Conservation (phyloP, 2,113 vertebrate species). For the Chloroceryle aenea region DNA sequence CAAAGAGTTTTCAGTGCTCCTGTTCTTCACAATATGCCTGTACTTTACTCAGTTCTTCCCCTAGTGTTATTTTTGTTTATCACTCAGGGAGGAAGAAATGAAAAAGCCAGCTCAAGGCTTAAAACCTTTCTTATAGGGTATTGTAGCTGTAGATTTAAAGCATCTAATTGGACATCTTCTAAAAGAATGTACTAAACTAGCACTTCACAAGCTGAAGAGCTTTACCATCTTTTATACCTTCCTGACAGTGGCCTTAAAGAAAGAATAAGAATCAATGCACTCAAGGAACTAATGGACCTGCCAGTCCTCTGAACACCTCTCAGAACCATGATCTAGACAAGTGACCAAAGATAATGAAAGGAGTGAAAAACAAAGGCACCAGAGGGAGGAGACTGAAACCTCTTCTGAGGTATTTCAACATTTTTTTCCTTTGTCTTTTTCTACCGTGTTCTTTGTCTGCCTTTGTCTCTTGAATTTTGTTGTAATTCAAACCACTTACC, state of each 20-base stretch:
- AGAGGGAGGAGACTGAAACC: background rate
- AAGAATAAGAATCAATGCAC: conserved; percentile 12
- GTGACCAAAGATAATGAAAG: conserved; percentile 22
- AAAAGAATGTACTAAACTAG: conserved; percentile 22
- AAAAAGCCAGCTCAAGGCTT: background rate
- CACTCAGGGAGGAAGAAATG: background rate
- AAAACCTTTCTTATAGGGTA: background rate
- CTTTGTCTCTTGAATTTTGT: background rate
- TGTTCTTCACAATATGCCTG: background rate
- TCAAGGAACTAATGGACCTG: conserved; percentile 42
- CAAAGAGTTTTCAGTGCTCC: background rate
- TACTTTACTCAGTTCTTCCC: background rate
- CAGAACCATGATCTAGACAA: conserved; percentile 32
- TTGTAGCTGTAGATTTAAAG: conserved; percentile 11
- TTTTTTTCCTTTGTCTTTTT: background rate
- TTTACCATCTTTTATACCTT: conserved; percentile 30
- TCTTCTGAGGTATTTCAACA: background rate
- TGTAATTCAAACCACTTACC: background rate
- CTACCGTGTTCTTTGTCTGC: background rate
- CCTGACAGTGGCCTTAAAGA: conserved; percentile 18
- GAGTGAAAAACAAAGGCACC: background rate
- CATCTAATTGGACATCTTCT: background rate
- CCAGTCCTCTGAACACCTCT: background rate
- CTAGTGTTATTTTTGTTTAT: background rate
- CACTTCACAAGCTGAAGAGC: background rate